Percentiles rank a stretch among this genome's conserved stretches.
phyloP scores from a whole-genome alignment of 1,140 invertebrate genomes.

The Arctopsyche grandis region DNA sequence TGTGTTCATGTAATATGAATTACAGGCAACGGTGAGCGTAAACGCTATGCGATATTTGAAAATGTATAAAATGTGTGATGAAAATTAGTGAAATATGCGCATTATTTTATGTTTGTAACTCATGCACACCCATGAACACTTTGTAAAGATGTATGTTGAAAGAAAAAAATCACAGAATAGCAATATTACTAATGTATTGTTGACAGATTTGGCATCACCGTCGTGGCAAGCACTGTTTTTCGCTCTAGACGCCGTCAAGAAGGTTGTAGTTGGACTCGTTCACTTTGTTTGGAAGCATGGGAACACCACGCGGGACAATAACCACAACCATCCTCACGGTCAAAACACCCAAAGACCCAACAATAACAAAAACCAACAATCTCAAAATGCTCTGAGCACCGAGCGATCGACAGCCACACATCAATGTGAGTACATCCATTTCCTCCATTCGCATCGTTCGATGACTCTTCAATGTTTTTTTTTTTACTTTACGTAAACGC shows the following conservation, averaged over 20 bases:
- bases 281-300: slow-evolving; percentile 87
- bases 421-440: slow-evolving; percentile 40
- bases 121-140: too few relatives aligned
- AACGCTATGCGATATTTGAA: too few relatives aligned
- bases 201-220: slow-evolving; percentile 75
- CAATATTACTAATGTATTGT: slow-evolving; percentile 38
- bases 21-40: too few relatives aligned
- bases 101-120: not conserved
- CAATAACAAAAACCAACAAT: slow-evolving; percentile 47
- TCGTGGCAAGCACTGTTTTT: slow-evolving; percentile 79
- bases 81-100: not conserved
- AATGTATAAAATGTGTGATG: too few relatives aligned
- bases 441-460: not conserved
- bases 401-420: slow-evolving; percentile 11
- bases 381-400: slow-evolving; percentile 50
- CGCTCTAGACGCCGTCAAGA: slow-evolving; percentile 82
- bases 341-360: slow-evolving; percentile 54
- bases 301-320: slow-evolving; percentile 71
- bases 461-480: not conserved
- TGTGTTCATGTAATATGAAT: too few relatives aligned
- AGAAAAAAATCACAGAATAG: slow-evolving; percentile 15
- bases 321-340: slow-evolving; percentile 60
- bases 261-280: slow-evolving; percentile 85
- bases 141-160: not conserved
- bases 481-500: not conserved